Conservation (phyloP, 1,140 invertebrate species). For the Aphelinus atriplicis region DNA sequence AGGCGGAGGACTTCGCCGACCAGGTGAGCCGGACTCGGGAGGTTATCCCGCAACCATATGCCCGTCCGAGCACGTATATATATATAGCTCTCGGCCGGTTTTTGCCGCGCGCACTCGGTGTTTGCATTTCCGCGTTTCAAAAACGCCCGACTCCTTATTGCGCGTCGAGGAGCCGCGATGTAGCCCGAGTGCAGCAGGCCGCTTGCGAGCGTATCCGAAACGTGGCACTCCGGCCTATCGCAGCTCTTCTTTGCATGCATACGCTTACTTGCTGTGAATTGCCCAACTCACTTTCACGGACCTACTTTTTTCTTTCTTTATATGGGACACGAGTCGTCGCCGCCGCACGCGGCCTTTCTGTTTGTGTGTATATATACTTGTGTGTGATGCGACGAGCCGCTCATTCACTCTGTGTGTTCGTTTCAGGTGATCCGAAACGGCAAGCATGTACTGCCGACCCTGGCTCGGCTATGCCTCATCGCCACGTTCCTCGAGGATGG, state of each 20-base stretch:
- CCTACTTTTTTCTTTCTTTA: slow-evolving; percentile 46
- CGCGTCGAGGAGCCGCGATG: too few species aligned
- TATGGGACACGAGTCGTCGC: slow-evolving; percentile 12
- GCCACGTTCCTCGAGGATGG: slow-evolving; percentile 99
- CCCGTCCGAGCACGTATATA: slow-evolving; percentile 24
- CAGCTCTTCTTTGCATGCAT: too few species aligned
- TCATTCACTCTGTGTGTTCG: not conserved
- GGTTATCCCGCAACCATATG: slow-evolving; percentile 12
- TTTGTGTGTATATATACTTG: not conserved
- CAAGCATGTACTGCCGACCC: slow-evolving; percentile 93
- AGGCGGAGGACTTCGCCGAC: slow-evolving; percentile 93
- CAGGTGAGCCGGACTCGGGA: slow-evolving; percentile 73
- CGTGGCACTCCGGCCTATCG: too few species aligned
- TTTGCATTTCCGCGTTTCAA: too few species aligned
- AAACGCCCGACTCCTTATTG: too few species aligned
- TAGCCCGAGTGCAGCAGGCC: too few species aligned
- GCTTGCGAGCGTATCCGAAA: too few species aligned
- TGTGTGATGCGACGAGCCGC: not conserved
- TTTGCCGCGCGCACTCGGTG: too few species aligned
- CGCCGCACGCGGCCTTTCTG: slow-evolving; percentile 19
- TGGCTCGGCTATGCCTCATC: slow-evolving; percentile 96
- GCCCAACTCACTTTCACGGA: slow-evolving; percentile 47
- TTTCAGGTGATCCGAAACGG: slow-evolving; percentile 88
- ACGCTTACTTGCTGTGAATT: too few species aligned
- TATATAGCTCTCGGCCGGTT: too few species aligned